Evolutionary conservation across 2,888 invertebrate species (phyloP), one percentile per base, ranked within the genome.

Genomic region (Bursaphelenchus okinawaensis): DNA sequence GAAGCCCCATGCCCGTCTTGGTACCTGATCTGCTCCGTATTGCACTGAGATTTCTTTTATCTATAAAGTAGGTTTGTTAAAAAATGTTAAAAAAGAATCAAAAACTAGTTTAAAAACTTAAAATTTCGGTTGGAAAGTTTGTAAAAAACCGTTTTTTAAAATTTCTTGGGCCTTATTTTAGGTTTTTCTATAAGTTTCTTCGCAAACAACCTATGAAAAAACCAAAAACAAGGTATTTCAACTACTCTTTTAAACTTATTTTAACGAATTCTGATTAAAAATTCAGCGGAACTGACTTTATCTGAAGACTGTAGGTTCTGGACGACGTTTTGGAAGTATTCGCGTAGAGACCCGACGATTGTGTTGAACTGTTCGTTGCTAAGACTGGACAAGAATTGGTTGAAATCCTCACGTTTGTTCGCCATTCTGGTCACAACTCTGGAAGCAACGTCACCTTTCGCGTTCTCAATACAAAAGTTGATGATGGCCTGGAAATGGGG

Each of bases 381-480:
- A 22, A 66, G 51, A 9, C 56, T 24, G 31, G 66, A 62, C 9
- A 64, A 27, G 62, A 72, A 72, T 9, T 50, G 52, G 52, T 65
- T 61, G 51, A 72, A 72, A 52, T 72, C 75, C 20, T 75, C 66
- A 4, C 72, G 63, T 27, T 72, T 72, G 59, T 73, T 63, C 16
- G 62, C 64, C 71, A 75, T 75, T 19, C 72, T 60, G n/a, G 60
- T 55, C 6, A 72, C 54, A 19, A 72, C 69, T n/a, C 72, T 60
- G 4, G 61, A 50, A 8, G 71, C 65, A 19, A 73, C 59, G 55
- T 72, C 72, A 9, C 67, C 72, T n/a, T 63, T 55, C 9, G 72
- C 69, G 52, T 72, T 55, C 61, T 72, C 73, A 63, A 72, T 61
- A 52, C 72, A 74, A 31, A 62, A 74, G 50, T 57, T 51, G 55